Percentiles rank a stretch among this genome's conserved stretches.
Conservation (phyloP, 2,888 invertebrate genomes). For the Trilocha varians region DNA sequence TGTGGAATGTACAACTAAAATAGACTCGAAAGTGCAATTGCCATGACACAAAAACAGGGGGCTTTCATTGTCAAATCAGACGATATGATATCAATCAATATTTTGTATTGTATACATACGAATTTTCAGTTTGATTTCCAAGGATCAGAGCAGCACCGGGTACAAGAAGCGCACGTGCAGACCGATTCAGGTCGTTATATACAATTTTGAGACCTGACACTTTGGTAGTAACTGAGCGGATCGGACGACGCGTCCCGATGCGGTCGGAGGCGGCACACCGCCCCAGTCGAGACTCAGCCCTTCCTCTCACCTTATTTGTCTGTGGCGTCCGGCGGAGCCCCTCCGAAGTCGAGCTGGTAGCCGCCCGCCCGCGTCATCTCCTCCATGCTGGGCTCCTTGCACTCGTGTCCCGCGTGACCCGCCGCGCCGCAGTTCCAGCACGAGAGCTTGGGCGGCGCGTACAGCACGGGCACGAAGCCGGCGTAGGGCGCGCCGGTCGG, state of each 20-base stretch:
- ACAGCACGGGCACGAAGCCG: conserved; percentile 66
- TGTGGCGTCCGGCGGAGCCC: conserved; percentile 54
- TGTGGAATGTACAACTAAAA: conserved; percentile 28
- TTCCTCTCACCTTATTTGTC: conserved; percentile 66
- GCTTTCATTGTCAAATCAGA: conserved; percentile 18
- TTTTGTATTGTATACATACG: not conserved
- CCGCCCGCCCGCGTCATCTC: conserved; percentile 86
- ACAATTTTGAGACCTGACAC: conserved; percentile 21
- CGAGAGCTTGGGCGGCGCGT: conserved; percentile 77
- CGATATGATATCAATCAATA: not conserved
- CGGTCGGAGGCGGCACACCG: conserved; percentile 9
- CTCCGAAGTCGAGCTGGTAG: conserved; percentile 78
- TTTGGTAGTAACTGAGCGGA: conserved; percentile 26
- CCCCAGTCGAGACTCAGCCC: conserved; percentile 11
- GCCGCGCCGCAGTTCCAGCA: conserved; percentile 95
- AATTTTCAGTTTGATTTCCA: conserved; percentile 8
- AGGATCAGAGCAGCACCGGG: conserved; percentile 14
- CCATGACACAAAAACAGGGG: conserved; percentile 24
- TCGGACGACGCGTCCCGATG: not conserved
- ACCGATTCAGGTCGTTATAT: conserved; percentile 1
- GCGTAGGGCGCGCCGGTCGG: conserved; percentile 57
- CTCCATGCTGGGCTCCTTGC: conserved; percentile 93
- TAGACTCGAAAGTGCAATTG: conserved; percentile 51
- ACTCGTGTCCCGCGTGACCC: conserved; percentile 88
- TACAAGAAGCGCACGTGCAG: conserved; percentile 8